Evolutionary conservation across 2,888 invertebrate species (phyloP).

Genomic region (Alviniconcha strummeri): DNA sequence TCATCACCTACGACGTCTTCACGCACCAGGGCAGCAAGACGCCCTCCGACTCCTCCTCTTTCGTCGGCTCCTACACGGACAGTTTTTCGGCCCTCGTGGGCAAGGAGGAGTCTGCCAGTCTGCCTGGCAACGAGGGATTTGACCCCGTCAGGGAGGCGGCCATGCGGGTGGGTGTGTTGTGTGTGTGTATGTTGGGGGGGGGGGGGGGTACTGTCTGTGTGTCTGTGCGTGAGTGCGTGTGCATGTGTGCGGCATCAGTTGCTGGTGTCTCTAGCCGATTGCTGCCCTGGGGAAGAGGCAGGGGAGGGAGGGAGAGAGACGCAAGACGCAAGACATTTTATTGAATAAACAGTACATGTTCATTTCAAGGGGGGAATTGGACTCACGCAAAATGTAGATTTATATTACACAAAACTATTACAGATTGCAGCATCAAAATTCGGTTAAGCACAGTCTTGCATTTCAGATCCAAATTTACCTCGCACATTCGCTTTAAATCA

Average conservation of each 20-base stretch:
- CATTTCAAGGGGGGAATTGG: no score
- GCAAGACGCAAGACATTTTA: no score
- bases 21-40: conserved; percentile 51
- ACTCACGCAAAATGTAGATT: no score
- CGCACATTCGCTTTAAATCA: no score
- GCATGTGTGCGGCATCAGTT: background rate
- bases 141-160: conserved; percentile 30
- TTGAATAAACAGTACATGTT: no score
- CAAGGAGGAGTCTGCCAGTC: background rate
- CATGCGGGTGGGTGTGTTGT: conserved; percentile 18
- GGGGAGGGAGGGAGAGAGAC: no score
- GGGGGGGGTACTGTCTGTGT: background rate
- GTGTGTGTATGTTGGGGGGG: background rate
- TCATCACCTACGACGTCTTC: conserved; percentile 70
- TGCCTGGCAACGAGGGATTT: conserved; percentile 1
- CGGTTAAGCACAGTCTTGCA: no score
- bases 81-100: conserved; percentile 29
- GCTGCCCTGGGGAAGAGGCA: no score
- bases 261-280: no score
- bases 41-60: conserved; percentile 54
- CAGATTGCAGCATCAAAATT: no score
- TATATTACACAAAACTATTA: no score
- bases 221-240: background rate
- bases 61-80: conserved; percentile 46
- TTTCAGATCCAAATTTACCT: no score